phyloP scores from a whole-genome alignment of 2,113 vertebrate species.

The Pavo muticus region DNA sequence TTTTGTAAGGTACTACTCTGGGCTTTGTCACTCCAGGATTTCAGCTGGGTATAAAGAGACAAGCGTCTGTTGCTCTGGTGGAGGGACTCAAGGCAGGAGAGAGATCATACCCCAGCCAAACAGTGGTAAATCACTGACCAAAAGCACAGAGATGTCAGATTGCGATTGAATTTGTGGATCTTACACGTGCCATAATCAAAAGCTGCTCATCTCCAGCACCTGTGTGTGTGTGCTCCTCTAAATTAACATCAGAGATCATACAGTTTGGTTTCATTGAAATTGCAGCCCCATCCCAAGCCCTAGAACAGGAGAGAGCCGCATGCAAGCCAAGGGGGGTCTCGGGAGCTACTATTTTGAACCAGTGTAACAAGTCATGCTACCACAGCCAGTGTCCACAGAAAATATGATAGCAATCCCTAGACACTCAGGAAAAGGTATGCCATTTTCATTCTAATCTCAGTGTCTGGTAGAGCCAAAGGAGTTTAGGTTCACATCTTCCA shows the following conservation, averaged over 20 bases:
- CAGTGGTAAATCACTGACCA: background rate
- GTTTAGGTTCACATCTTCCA: background rate
- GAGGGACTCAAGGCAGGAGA: background rate
- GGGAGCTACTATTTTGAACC: accelerated
- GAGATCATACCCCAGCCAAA: background rate
- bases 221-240: background rate
- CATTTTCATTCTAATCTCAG: background rate
- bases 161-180: background rate
- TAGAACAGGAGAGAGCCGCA: accelerated
- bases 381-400: background rate
- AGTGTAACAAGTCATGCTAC: background rate
- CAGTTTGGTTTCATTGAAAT: background rate
- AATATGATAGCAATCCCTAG: accelerated
- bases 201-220: background rate
- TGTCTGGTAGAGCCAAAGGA: background rate
- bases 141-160: accelerated
- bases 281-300: background rate
- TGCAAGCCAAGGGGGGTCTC: background rate
- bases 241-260: background rate
- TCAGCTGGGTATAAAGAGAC: background rate
- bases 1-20: background rate
- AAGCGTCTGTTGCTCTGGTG: background rate
- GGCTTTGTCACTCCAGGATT: background rate
- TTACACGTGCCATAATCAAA: background rate
- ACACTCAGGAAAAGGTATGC: background rate